These are phyloP conservation scores for Capreolus pygargus DNA, from an alignment of 2,113 vertebrate species.

Conservation along the genomic window DNA sequence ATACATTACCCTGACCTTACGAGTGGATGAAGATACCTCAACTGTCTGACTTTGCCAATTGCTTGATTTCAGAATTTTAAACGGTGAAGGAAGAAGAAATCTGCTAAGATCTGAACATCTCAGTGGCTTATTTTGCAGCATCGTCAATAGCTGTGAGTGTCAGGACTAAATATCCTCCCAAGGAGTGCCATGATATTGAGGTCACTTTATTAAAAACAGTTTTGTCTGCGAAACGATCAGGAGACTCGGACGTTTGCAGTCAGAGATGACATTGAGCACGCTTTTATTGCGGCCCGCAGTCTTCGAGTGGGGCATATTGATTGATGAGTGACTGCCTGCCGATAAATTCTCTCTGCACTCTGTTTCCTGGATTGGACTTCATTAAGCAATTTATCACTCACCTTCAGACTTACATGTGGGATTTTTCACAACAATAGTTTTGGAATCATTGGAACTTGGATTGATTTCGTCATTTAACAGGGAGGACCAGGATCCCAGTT, in stretches of 20 bases:
- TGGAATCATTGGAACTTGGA: slow-evolving; percentile 60
- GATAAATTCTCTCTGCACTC: slow-evolving; percentile 78
- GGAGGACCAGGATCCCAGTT: slow-evolving; percentile 43
- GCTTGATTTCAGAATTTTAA: slow-evolving; percentile 71
- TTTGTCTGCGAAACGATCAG: slow-evolving; percentile 70
- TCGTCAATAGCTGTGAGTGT: slow-evolving; percentile 73
- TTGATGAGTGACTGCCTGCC: slow-evolving; percentile 84
- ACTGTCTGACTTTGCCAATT: slow-evolving; percentile 77
- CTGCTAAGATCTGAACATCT: slow-evolving; percentile 72
- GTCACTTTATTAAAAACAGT: slow-evolving; percentile 78
- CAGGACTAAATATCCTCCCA: slow-evolving; percentile 64
- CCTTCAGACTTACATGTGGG: slow-evolving; percentile 51
- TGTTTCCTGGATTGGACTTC: slow-evolving; percentile 74
- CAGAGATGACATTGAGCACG: slow-evolving; percentile 83
- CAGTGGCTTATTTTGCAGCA: slow-evolving; percentile 71
- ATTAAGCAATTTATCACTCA: slow-evolving; percentile 53
- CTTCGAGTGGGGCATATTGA: slow-evolving; percentile 84
- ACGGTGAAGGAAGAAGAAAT: slow-evolving; percentile 61
- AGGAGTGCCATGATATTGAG: slow-evolving; percentile 81
- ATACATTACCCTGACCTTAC: slow-evolving; percentile 75
- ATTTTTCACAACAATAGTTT: slow-evolving; percentile 60
- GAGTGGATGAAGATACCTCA: slow-evolving; percentile 80
- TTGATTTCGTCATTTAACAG: slow-evolving; percentile 57
- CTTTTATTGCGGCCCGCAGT: slow-evolving; percentile 78
- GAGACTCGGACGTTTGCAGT: slow-evolving; percentile 60